Conservation (phyloP, 2,888 invertebrate species). For the Shargacucullia verbasci region DNA sequence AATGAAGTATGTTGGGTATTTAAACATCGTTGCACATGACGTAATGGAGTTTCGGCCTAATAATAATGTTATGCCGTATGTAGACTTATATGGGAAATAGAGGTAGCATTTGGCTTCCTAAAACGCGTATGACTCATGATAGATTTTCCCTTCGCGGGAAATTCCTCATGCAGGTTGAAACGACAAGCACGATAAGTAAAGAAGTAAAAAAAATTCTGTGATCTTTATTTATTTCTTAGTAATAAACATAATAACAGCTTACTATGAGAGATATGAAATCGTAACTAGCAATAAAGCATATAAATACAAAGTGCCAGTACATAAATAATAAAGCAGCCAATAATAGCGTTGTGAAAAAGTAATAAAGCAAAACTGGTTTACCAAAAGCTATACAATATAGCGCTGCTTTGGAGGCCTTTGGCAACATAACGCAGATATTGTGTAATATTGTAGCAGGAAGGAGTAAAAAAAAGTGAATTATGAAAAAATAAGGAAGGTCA, state of each 20-base stretch:
- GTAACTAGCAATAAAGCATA: no score
- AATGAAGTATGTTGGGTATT: not conserved
- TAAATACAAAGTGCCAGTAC: no score
- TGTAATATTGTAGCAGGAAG: slow-evolving; percentile 7
- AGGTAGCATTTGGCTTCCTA: slow-evolving; percentile 1
- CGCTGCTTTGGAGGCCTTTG: not conserved
- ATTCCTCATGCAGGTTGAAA: slow-evolving; percentile 3
- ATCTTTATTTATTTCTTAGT: no score
- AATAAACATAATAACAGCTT: no score
- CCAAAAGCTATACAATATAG: slow-evolving; percentile 5
- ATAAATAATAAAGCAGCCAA: not conserved
- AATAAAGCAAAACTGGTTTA: not conserved
- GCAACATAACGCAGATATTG: slow-evolving; percentile 4
- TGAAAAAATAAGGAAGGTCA: not conserved
- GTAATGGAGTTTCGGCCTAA: no score
- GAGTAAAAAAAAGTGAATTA: not conserved
- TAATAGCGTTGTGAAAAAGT: not conserved
- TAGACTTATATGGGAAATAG: slow-evolving; percentile 6
- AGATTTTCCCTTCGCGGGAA: slow-evolving; percentile 18
- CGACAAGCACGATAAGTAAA: not conserved
- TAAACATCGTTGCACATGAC: not conserved
- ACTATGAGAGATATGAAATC: no score
- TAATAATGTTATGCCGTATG: no score
- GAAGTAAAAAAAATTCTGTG: no score
- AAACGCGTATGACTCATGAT: slow-evolving; percentile 31